phyloP scores from a whole-genome alignment of 2,888 invertebrate species.

The Cosmia pyralina region DNA sequence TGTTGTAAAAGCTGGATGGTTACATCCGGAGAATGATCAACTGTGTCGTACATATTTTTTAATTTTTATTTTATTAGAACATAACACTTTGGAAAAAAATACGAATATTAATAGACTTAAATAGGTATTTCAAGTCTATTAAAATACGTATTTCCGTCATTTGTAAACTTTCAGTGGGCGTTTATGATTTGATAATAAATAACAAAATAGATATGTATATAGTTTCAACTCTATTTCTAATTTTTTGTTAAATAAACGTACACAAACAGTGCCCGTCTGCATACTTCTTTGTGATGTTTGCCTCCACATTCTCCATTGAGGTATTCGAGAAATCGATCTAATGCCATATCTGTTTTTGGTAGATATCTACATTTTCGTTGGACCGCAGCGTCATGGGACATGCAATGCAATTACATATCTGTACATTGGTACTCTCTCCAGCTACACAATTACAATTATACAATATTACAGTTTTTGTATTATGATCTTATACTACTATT shows the following conservation, averaged over 20 bases:
- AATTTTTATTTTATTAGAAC: background rate
- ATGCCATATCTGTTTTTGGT: slow-evolving; percentile 15
- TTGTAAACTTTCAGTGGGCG: background rate
- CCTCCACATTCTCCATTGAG: background rate
- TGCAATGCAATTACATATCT: slow-evolving; percentile 14
- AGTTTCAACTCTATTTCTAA: background rate
- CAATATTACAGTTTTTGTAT: background rate
- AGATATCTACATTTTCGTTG: slow-evolving; percentile 9
- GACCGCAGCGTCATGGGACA: background rate
- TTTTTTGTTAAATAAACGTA: background rate
- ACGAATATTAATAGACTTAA: too few species aligned
- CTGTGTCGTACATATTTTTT: background rate
- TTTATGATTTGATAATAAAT: background rate
- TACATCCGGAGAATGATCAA: background rate
- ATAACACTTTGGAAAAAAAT: background rate
- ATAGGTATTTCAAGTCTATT: too few species aligned
- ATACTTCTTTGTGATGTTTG: slow-evolving; percentile 10
- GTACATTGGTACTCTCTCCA: background rate
- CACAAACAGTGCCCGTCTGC: background rate
- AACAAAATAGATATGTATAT: too few species aligned
- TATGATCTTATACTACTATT: background rate
- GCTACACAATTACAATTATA: background rate
- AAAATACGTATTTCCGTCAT: background rate
- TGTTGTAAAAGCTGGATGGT: background rate
- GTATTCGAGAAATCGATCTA: slow-evolving; percentile 4